These are phyloP conservation scores for Onychomys leucogaster DNA, from an alignment of 2,797 vertebrate genomes.

Conservation along the genomic window DNA sequence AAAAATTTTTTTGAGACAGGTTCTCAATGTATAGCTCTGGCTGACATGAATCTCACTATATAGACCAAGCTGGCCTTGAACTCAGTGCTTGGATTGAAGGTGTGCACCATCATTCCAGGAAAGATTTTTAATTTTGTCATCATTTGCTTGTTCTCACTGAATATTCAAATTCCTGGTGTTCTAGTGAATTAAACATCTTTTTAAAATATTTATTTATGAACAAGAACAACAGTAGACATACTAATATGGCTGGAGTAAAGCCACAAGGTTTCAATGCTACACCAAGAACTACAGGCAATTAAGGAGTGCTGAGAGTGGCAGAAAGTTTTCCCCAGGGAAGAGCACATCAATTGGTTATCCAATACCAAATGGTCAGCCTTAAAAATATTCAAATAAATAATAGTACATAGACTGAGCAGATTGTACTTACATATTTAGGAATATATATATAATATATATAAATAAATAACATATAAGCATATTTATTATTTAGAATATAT, in stretches of 20 bases:
- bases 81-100: background rate
- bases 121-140: background rate
- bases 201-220: background rate
- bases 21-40: background rate
- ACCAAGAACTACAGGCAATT: background rate
- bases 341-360: background rate
- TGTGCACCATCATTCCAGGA: background rate
- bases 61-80: background rate
- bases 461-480: too few species aligned
- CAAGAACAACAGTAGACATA: background rate
- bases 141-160: background rate
- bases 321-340: background rate
- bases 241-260: background rate
- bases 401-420: background rate
- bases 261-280: background rate
- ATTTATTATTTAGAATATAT: too few species aligned
- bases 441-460: too few species aligned
- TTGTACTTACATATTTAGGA: background rate
- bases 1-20: background rate
- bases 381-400: background rate
- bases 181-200: background rate
- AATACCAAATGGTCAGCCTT: background rate
- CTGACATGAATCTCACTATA: background rate
- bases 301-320: background rate
- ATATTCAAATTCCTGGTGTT: background rate